phyloP scores from a whole-genome alignment of 2,888 invertebrate species.

The Cryptocephalus moraei region DNA sequence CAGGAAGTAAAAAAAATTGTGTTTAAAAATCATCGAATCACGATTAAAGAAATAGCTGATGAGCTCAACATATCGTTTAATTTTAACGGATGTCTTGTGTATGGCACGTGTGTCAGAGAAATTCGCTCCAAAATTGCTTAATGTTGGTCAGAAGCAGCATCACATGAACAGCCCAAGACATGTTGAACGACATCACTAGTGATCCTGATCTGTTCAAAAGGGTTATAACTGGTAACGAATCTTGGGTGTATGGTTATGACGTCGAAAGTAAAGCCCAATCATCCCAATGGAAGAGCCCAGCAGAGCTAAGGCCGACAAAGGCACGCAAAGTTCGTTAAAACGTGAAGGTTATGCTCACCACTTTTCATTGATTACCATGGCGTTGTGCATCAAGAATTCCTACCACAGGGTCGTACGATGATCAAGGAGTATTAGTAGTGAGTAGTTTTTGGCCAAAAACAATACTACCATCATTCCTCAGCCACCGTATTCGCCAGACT shows the following conservation, averaged over 20 bases:
- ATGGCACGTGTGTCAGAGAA: no score
- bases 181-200: no score
- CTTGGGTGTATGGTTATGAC: no score
- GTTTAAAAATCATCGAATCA: conserved; percentile 3
- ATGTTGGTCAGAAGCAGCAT: no score
- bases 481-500: conserved; percentile 6
- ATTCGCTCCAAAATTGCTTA: no score
- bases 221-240: no score
- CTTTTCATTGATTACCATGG: conserved; percentile 12
- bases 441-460: conserved; percentile 3
- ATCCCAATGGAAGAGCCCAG: conserved; percentile 9
- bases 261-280: conserved; percentile 19
- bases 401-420: conserved; percentile 9
- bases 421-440: conserved; percentile 10
- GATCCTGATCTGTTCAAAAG: no score
- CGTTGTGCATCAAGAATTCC: conserved; percentile 13
- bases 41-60: conserved; percentile 5
- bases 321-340: conserved; percentile 10
- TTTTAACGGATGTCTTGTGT: conserved; percentile 7
- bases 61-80: conserved; percentile 10
- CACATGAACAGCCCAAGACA: no score
- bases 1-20: conserved; percentile 1
- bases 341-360: conserved; percentile 12
- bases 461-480: background rate
- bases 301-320: conserved; percentile 7